phyloP scores from a whole-genome alignment of 2,113 vertebrate species.

The Pelecanoides urinatrix region DNA sequence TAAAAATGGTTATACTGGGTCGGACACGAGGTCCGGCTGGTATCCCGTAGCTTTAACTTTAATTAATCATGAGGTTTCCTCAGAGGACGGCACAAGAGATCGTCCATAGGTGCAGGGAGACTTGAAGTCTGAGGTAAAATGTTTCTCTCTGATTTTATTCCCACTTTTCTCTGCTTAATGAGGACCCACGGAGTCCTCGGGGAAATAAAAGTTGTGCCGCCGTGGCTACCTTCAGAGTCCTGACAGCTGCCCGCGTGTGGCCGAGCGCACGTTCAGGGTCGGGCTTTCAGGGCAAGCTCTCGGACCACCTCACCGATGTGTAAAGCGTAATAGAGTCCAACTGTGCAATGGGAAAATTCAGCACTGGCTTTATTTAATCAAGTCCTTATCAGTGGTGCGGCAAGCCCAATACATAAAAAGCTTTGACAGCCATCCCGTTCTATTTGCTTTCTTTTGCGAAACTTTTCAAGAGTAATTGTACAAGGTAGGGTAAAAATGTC shows the following conservation, averaged over 20 bases:
- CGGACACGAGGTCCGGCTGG: neutral
- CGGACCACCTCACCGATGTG: fast-evolving
- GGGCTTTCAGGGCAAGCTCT: neutral
- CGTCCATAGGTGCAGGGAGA: fast-evolving
- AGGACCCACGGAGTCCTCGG: fast-evolving
- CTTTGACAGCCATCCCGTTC: fast-evolving
- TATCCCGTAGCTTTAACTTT: neutral
- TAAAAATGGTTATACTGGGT: neutral
- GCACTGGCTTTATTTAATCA: neutral
- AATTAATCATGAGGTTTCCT: neutral
- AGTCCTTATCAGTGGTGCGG: neutral
- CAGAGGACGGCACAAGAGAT: neutral
- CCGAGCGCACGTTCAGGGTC: fast-evolving
- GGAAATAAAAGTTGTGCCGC: fast-evolving
- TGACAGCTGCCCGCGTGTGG: fast-evolving
- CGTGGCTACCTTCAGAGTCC: neutral
- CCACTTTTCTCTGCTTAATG: neutral
- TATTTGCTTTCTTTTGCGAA: neutral
- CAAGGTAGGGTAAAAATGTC: neutral
- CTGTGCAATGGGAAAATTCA: neutral
- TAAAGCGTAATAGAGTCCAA: fast-evolving
- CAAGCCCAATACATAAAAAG: neutral
- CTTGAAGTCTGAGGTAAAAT: neutral
- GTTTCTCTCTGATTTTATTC: neutral
- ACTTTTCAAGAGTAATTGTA: neutral